A percentile compares a stretch with the other conserved stretches of the same genome.
phyloP scores from a whole-genome alignment of 2,888 invertebrate species.

The Microplitis deprimator region DNA sequence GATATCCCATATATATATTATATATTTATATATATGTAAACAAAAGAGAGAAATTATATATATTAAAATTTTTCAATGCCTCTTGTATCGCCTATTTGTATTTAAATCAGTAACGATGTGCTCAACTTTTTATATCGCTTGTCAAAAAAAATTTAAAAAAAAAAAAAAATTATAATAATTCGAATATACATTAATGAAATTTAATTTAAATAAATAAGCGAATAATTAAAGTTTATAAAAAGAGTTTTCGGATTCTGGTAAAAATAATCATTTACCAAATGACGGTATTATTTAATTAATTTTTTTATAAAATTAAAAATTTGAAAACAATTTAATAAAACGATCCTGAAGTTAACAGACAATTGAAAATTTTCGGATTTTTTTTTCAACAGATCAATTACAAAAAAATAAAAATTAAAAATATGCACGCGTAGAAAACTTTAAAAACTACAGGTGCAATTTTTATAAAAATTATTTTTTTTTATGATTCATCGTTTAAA shows the following conservation, averaged over 20 bases:
- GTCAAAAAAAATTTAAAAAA: constrained; percentile 53
- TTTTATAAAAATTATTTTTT: no score
- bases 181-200: background rate
- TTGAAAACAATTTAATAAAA: background rate
- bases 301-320: background rate
- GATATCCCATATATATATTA: no score
- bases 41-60: constrained; percentile 32
- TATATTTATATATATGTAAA: background rate
- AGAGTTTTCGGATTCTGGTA: background rate
- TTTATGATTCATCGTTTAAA: no score
- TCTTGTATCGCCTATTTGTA: constrained; percentile 59
- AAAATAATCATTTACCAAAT: background rate
- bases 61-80: constrained; percentile 33
- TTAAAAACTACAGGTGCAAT: no score
- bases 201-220: constrained; percentile 2
- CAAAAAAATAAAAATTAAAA: no score
- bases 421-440: no score
- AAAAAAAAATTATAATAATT: background rate
- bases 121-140: constrained; percentile 69
- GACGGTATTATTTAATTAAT: background rate
- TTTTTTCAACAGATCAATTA: no score
- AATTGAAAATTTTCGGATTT: no score
- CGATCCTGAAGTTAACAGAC: no score
- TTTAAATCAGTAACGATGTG: constrained; percentile 60
- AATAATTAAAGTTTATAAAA: constrained; percentile 7